Evolutionary conservation across 2,113 vertebrate species (phyloP), one percentile per base, ranked within the genome.

Genomic region (Galbula dea): DNA sequence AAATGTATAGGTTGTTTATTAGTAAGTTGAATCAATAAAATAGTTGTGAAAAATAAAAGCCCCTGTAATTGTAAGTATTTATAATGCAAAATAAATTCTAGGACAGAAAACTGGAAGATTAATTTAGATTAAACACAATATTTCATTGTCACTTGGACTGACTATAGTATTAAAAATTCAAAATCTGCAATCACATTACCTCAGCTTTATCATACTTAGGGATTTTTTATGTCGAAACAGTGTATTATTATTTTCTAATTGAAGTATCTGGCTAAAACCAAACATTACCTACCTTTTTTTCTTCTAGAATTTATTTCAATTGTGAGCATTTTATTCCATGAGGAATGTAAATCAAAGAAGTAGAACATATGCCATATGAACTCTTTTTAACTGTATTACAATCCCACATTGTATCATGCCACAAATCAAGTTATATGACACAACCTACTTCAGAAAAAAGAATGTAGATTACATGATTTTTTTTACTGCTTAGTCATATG

Each of bases 401-500:
- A 37, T 62, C 45, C 39, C 36, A 30, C 29, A 36, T 12, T 63
- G 20, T 54, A 82, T 55, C 36, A 43, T 62, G 41, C 41, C 32
- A 73, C 21, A 88, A 66, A 83, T 65, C 62, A 72, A 85, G 49
- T 41, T 43, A 37, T 89, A 76, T 27, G 45, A 58, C 66, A 89
- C 41, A 94, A 68, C 15, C 9, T 76, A 72, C 58, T 66, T 87
- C 19, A 73, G 54, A 46, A 54, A 68, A 65, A 87, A 39, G 17
- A 65, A 74, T 15, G 23, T 41, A 36, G 15, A 65, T 86, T 4
- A 9, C 34, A 87, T 57, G 58, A 15, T 68, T 82, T 88, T 84
- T 88, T 72, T n/a, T n/a, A n/a, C 69, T 87, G 73, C 69, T 94
- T 79, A 94, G 80, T 86, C 86, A 94, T 90, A 82, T 22, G 37